Conservation (phyloP, 2,888 invertebrate species). For the Spodoptera picta region DNA sequence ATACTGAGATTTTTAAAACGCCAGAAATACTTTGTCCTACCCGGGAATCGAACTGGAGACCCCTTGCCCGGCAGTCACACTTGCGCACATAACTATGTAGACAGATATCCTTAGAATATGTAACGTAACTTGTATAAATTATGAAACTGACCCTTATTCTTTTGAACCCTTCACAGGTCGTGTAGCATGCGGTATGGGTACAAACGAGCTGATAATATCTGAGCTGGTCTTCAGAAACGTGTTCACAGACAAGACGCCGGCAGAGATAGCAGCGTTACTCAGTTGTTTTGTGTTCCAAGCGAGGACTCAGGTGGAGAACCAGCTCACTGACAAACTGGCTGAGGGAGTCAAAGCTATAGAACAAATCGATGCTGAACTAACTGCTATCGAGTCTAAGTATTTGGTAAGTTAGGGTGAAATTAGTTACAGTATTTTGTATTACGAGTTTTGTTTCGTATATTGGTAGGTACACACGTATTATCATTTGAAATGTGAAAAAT, state of each 20-base stretch:
- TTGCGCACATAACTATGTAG: too few relatives aligned
- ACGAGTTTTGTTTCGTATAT: too few relatives aligned
- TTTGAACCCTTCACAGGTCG: constrained; percentile 60
- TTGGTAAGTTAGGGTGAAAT: constrained; percentile 77
- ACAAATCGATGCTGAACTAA: constrained; percentile 91
- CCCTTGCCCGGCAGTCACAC: too few relatives aligned
- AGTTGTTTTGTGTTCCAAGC: constrained; percentile 98
- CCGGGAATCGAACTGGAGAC: too few relatives aligned
- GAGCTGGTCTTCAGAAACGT: constrained; percentile 97
- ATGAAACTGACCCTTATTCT: too few relatives aligned
- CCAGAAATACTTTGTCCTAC: too few relatives aligned
- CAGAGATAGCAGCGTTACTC: constrained; percentile 97
- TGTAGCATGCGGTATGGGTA: constrained; percentile 85
- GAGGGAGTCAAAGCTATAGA: constrained; percentile 92
- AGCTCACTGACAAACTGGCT: constrained; percentile 88
- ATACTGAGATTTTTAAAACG: too few relatives aligned
- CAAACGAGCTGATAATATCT: constrained; percentile 96
- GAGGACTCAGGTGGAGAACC: constrained; percentile 90
- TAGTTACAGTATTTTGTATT: too few relatives aligned
- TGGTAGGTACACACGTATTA: too few relatives aligned
- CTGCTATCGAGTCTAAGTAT: constrained; percentile 90
- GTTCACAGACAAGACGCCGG: constrained; percentile 94
- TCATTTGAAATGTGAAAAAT: too few relatives aligned
- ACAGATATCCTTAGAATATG: too few relatives aligned
- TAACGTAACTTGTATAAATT: too few relatives aligned